These are phyloP conservation scores for Branchinecta sandiegonensis DNA, from an alignment of 2,888 invertebrate species.

Conservation along the genomic window DNA sequence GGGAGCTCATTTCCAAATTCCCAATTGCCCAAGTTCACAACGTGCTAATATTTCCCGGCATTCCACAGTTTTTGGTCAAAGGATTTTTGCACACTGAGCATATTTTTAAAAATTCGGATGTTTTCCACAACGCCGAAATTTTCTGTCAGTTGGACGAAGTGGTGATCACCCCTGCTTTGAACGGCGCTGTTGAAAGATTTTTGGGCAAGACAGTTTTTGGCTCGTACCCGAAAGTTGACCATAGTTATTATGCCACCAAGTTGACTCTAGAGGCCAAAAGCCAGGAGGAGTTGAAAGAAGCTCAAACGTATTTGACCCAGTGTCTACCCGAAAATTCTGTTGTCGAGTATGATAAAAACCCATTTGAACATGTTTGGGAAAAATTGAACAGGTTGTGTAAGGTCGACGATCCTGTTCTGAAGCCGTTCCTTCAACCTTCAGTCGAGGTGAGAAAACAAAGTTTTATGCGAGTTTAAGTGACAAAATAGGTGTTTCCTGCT, in stretches of 20 bases:
- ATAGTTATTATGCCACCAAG: constrained; percentile 41
- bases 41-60: constrained; percentile 54
- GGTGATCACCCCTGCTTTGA: constrained; percentile 35
- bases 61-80: constrained; percentile 42
- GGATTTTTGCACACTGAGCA: constrained; percentile 31
- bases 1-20: constrained; percentile 37
- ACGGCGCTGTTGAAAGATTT: constrained; percentile 37
- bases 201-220: constrained; percentile 40
- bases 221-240: constrained; percentile 42
- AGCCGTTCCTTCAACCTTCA: constrained; percentile 28
- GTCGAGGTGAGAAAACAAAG: constrained; percentile 28
- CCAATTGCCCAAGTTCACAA: constrained; percentile 42
- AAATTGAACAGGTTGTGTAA: constrained; percentile 28
- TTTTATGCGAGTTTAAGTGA: background rate
- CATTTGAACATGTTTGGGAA: constrained; percentile 30
- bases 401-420: constrained; percentile 26
- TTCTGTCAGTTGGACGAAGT: constrained; percentile 32
- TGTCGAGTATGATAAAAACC: constrained; percentile 37
- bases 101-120: constrained; percentile 32
- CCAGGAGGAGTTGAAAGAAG: constrained; percentile 33
- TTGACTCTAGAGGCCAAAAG: constrained; percentile 40
- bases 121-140: constrained; percentile 31
- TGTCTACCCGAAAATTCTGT: constrained; percentile 36
- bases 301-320: constrained; percentile 33
- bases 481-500: background rate